Conservation (phyloP, 1,140 invertebrate species). For the Mylabris phalerata region DNA sequence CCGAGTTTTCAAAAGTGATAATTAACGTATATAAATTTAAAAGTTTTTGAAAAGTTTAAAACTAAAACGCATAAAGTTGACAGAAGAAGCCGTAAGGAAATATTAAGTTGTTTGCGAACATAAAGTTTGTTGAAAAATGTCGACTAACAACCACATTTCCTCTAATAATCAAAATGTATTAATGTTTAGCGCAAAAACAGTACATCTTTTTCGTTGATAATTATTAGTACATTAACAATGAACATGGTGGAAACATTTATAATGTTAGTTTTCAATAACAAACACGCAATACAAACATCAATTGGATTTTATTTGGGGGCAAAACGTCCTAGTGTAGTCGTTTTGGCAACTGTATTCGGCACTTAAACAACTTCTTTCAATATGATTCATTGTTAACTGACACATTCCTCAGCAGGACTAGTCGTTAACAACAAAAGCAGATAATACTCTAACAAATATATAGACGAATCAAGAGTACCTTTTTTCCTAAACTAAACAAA, state of each 20-base stretch:
- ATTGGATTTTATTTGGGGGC: slow-evolving; percentile 9
- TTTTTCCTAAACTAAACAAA: too few species aligned
- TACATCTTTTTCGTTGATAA: background rate
- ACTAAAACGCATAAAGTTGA: slow-evolving; percentile 17
- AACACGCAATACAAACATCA: slow-evolving; percentile 13
- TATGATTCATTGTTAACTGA: slow-evolving; percentile 17
- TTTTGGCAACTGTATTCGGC: background rate
- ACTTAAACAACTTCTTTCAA: slow-evolving; percentile 13
- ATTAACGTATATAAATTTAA: slow-evolving; percentile 17
- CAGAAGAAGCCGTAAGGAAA: slow-evolving; percentile 16
- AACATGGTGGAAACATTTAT: slow-evolving; percentile 5
- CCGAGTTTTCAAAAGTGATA: slow-evolving; percentile 15
- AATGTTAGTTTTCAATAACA: slow-evolving; percentile 9
- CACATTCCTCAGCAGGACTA: slow-evolving; percentile 11
- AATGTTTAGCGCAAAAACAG: too few species aligned
- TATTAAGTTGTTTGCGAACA: slow-evolving; percentile 15
- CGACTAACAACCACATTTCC: slow-evolving; percentile 4
- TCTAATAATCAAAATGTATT: slow-evolving; percentile 2
- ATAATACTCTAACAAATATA: slow-evolving; percentile 14
- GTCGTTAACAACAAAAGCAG: slow-evolving; percentile 14
- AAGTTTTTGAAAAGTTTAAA: slow-evolving; percentile 3
- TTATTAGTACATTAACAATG: slow-evolving; percentile 2
- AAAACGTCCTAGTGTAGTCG: too few species aligned
- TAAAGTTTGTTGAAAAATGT: slow-evolving; percentile 15
- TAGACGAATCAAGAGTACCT: slow-evolving; percentile 2